A percentile compares a stretch with the other conserved stretches of the same genome.
phyloP scores from a whole-genome alignment of 2,797 vertebrate genomes.

The Enteromius unitaeniatus region DNA sequence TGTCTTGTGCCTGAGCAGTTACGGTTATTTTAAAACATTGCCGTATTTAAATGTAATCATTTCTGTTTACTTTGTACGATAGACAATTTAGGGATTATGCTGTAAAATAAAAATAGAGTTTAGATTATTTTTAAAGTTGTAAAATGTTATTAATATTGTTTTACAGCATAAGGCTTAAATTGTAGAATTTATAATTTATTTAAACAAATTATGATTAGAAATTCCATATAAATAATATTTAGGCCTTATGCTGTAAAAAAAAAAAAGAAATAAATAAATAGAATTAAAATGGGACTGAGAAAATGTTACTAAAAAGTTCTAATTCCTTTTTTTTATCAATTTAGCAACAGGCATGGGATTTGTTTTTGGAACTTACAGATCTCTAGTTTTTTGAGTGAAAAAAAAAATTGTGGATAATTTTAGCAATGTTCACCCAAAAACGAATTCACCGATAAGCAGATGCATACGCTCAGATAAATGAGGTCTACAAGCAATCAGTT shows the following conservation, averaged over 20 bases:
- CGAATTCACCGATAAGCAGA: not conserved
- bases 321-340: not conserved
- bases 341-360: not conserved
- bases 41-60: not conserved
- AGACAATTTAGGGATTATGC: not conserved
- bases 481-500: not conserved
- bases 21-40: not conserved
- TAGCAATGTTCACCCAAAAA: not conserved
- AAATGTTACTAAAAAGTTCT: too few relatives aligned
- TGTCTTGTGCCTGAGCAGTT: not conserved
- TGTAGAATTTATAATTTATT: too few relatives aligned
- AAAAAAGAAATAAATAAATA: too few relatives aligned
- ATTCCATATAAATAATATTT: not conserved
- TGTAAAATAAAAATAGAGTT: not conserved
- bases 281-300: not conserved
- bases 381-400: not conserved
- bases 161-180: too few relatives aligned
- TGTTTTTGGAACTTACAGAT: not conserved
- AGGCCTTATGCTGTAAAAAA: not conserved
- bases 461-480: not conserved
- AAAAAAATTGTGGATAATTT: not conserved
- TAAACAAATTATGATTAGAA: not conserved
- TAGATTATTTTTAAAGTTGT: too few relatives aligned
- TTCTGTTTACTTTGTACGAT: not conserved
- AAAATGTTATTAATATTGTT: too few relatives aligned